A percentile compares a stretch with the other conserved stretches of the same genome.
phyloP scores from a whole-genome alignment of 2,888 invertebrate species.

The Gryllus longicercus region DNA sequence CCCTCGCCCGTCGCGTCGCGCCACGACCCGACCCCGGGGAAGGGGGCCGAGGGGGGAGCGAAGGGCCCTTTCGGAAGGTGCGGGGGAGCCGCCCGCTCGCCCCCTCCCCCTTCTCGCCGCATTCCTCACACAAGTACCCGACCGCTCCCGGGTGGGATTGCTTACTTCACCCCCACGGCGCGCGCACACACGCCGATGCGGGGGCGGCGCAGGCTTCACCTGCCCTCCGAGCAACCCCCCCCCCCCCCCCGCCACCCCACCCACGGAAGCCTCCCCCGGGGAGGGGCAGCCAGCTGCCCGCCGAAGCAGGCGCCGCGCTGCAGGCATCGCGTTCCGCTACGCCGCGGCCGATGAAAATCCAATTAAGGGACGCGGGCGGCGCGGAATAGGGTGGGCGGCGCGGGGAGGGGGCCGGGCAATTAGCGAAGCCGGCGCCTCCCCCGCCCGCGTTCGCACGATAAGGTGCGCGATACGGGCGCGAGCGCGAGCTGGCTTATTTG shows the following conservation, averaged over 20 bases:
- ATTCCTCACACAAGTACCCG: background rate
- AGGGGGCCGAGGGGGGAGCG: no score
- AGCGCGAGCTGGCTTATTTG: background rate
- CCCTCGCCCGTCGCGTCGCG: no score
- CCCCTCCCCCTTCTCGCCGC: background rate
- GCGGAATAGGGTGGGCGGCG: background rate
- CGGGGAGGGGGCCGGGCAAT: background rate
- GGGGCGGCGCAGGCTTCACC: background rate
- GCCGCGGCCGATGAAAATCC: constrained; percentile 3
- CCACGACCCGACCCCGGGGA: no score
- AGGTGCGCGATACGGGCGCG: background rate
- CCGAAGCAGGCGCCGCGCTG: background rate
- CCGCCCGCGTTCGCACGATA: background rate
- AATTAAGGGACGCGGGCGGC: background rate
- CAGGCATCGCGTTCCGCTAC: background rate
- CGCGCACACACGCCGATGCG: background rate
- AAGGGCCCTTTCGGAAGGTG: no score
- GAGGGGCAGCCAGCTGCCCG: background rate
- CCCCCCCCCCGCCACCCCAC: background rate
- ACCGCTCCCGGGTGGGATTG: background rate
- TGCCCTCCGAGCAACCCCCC: background rate
- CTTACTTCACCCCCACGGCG: background rate
- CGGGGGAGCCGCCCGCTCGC: background rate
- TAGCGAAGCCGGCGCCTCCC: background rate
- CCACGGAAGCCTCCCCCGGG: background rate